Conservation (phyloP, 64 coral and sea anemone species). For the Astreopora myriophthalma region DNA sequence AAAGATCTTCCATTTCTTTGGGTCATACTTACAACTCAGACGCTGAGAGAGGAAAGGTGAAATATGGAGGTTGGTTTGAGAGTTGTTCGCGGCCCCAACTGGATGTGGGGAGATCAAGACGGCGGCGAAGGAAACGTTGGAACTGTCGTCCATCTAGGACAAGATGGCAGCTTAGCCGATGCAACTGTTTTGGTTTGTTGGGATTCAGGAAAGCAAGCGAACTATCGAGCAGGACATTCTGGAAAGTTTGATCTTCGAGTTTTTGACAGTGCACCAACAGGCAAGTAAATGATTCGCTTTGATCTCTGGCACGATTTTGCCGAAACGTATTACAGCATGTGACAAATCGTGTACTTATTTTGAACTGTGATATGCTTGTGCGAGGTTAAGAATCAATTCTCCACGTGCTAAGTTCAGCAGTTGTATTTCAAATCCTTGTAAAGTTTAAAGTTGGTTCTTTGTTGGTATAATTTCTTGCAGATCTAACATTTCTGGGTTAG, state of each 20-base stretch:
- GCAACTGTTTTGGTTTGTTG: slow-evolving; percentile 58
- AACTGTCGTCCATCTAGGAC: slow-evolving; percentile 31
- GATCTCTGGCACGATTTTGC: not conserved
- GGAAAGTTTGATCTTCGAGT: slow-evolving; percentile 45
- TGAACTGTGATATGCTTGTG: not conserved
- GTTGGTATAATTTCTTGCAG: no score
- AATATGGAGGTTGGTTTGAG: slow-evolving; percentile 48
- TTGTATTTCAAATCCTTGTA: no score
- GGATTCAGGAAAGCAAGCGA: slow-evolving; percentile 32
- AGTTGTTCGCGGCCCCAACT: slow-evolving; percentile 52
- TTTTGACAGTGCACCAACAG: slow-evolving; percentile 46
- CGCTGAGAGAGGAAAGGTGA: not conserved
- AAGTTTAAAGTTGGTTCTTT: no score
- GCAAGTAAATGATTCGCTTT: slow-evolving; percentile 22
- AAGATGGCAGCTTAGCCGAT: not conserved
- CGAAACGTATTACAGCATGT: not conserved
- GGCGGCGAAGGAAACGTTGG: slow-evolving; percentile 33
- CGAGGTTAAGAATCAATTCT: no score
- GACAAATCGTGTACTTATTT: no score
- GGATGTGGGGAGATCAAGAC: slow-evolving; percentile 9
- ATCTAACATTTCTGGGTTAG: no score
- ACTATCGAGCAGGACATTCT: slow-evolving; percentile 33
- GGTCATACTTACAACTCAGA: not conserved
- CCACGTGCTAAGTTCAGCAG: no score
- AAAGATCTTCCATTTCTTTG: not conserved